Evolutionary conservation across 2,888 invertebrate species (phyloP), one percentile per base, ranked within the genome.

Genomic region (Hemithea aestivaria): DNA sequence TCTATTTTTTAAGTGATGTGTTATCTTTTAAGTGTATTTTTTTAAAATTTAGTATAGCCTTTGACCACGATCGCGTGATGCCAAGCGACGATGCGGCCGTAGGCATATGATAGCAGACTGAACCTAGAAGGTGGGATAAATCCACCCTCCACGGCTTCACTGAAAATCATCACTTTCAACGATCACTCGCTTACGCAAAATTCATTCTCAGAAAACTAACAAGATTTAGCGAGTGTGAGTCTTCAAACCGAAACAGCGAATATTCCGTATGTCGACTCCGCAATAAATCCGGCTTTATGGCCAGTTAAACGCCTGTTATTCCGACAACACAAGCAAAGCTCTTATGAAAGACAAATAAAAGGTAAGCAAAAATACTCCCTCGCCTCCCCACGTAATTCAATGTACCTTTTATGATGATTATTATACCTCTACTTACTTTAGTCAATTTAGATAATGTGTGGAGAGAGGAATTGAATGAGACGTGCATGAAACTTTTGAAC

Each of bases 261-360:
- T 71, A 69, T 72, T 71, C 65, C 71, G 70, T 63, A 70, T 69
- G 69, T 71, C 63, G 61, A 53, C 56, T 51, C 49, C 41, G 59
- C 59, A 55, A 73, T 81, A 80, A 80, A 80, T 80, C 62, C 62
- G 46, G 50, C 58, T 79, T 79, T 77, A 80, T 73, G 73, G 74
- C 69, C 75, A 73, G 74, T 79, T 78, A 78, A 79, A 75, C 64
- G 76, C 62, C 69, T 76, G 76, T 76, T 74, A 73, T 69, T 66
- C 66, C 64, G 55, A 63, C 67, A 66, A 72, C 69, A 71, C 68
- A 73, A 66, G 64, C 66, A 68, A 65, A 60, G 58, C 58, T 58
- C 60, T 61, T 54, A 56, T 57, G 63, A 67, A 62, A 61, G 53
- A 62, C 58, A 62, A 64, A 71, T 66, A 66, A 66, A 70, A 65